phyloP scores from a whole-genome alignment of 2,888 invertebrate genomes.

The Girardia tigrina region DNA sequence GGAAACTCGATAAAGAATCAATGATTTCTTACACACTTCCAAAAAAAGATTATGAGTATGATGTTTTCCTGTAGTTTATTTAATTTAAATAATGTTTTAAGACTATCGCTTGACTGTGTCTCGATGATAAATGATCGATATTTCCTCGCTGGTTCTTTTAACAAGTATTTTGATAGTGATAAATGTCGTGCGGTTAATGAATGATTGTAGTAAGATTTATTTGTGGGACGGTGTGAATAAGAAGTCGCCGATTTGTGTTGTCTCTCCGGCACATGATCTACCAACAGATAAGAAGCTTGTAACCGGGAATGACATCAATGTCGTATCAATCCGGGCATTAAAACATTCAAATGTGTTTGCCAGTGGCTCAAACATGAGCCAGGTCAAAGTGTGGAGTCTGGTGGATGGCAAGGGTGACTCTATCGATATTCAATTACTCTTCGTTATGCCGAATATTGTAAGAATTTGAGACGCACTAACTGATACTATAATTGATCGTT shows the following conservation, averaged over 20 bases:
- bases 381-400: neutral
- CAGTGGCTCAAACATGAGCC: neutral
- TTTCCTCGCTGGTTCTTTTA: neutral
- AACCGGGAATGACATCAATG: neutral
- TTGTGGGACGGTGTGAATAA: neutral
- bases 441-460: neutral
- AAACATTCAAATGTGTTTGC: neutral
- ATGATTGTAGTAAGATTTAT: neutral
- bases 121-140: neutral
- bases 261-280: neutral
- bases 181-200: neutral
- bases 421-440: neutral
- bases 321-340: neutral
- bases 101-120: neutral
- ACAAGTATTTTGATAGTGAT: neutral
- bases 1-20: neutral
- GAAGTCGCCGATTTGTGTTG: neutral
- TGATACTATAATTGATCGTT: neutral
- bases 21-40: neutral
- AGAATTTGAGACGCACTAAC: neutral
- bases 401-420: neutral
- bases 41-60: neutral
- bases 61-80: neutral
- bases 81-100: neutral
- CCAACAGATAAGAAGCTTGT: neutral